These are phyloP conservation scores for Amazona ochrocephala DNA, from an alignment of 2,797 vertebrate species.

Conservation along the genomic window DNA sequence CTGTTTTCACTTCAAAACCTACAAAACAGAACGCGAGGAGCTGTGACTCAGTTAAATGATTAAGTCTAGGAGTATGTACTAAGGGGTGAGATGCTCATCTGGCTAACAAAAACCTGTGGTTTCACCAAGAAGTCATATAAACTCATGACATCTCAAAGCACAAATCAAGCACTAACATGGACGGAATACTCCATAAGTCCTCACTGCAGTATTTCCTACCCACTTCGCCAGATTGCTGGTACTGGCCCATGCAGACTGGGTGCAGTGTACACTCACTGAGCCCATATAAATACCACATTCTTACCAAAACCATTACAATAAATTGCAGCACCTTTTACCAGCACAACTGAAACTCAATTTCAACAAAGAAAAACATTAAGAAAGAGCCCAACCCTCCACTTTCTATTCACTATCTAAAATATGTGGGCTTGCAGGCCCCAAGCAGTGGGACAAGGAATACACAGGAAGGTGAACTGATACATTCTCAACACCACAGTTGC, in stretches of 20 bases:
- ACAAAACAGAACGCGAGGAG: not conserved
- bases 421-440: not conserved
- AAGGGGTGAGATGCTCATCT: not conserved
- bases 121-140: not conserved
- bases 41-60: not conserved
- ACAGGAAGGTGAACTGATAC: not conserved
- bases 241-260: not conserved
- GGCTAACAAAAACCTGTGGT: not conserved
- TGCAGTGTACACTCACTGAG: not conserved
- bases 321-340: not conserved
- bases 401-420: not conserved
- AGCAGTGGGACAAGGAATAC: not conserved
- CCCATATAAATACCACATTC: not conserved
- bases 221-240: not conserved
- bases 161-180: not conserved
- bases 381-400: not conserved
- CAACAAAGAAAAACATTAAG: not conserved
- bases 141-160: not conserved
- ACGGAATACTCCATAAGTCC: not conserved
- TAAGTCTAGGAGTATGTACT: not conserved
- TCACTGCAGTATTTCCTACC: not conserved
- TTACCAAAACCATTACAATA: not conserved
- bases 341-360: not conserved
- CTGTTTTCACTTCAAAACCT: not conserved
- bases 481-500: not conserved